Evolutionary conservation across 2,888 invertebrate species (phyloP), one percentile per base, ranked within the genome.

Genomic region (Liopterus haemorrhoidalis): DNA sequence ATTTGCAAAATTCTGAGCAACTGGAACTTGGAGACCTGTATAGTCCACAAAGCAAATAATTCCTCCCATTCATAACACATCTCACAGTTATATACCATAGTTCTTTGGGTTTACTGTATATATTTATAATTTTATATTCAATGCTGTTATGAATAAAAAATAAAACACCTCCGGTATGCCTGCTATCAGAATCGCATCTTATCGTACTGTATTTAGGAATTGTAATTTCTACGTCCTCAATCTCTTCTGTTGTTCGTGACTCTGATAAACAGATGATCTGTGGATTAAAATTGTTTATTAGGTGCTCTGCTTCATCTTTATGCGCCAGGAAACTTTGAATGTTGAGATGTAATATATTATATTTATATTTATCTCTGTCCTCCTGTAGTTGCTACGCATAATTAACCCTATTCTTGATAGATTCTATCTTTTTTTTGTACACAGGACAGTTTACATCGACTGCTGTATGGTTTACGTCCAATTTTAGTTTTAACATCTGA

Each of bases 321-420:
- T 33, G 33, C 11, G 33, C 4, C 9, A 33, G 16, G 19, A 15
- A 18, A 33, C 33, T 33, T 33, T 33, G 15, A n/a, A 33, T 15
- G 18, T 33, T 33, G 9, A 33, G 11, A 16, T 33, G 33, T 5
- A 33, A 8, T 9, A 33, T 33, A 18, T n/a, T n/a, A n/a, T n/a
- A n/a, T n/a, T n/a, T n/a, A n/a, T n/a, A n/a, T n/a, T n/a, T n/a
- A n/a, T n/a, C n/a, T n/a, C n/a, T n/a, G n/a, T n/a, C n/a, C n/a
- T n/a, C n/a, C n/a, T 33, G 15, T 33, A 33, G n/a, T 33, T 33
- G 16, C 9, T 33, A 9, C 19, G 11, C 31, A 9, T 31, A 15
- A 9, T 11, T 31, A 14, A 31, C 15, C 15, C 19, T 16, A 16
- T 33, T 12, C 19, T 33, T 33, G 2, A 18, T 12, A 6, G 33